Evolutionary conservation across 2,797 vertebrate species (phyloP), one percentile per base, ranked within the genome.

Genomic region (Pygocentrus nattereri): DNA sequence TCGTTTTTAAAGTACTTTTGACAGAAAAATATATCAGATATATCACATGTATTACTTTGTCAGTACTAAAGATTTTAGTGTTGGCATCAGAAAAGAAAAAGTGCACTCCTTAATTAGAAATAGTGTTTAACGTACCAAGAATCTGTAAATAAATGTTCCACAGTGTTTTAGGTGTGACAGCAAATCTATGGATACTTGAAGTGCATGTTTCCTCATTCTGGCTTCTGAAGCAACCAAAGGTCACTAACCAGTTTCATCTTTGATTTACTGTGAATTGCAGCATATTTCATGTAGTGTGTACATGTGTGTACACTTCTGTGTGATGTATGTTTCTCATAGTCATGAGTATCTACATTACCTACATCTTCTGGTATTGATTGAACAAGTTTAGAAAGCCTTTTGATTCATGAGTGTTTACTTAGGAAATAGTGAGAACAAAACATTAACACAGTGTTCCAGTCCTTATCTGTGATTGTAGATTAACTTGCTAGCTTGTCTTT

Each of bases 401-500:
- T 47, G 16, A 52, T 68, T 56, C 16, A 27, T 5, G n/a, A 44
- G 30, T 56, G 65, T 81, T 70, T 27, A 68, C 72, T 74, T 23
- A 44, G n/a, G 73, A 59, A 8, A 15, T 58, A 70, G 11, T 16
- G 34, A 41, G n/a, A 74, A 74, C 74, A 25, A 74, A 74, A 59
- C 31, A 16, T 56, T 56, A 41, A 74, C 52, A 58, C 16, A n/a
- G 19, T 23, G 30, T 1, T 41, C 10, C 30, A 7, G 54, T 23
- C 7, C 4, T 58, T 38, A 74, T 56, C 71, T 58, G 31, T 15
- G 21, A 58, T 93, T 73, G 30, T 56, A 6, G 1, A 59, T 59
- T 74, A 74, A 59, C 30, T 41, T 16, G 13, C 19, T 31, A 59
- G 21, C 11, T 56, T 38, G 47, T 23, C 44, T 54, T 71, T 71